Conservation (phyloP, 1,140 invertebrate species). For the Hormaphis cornu region DNA sequence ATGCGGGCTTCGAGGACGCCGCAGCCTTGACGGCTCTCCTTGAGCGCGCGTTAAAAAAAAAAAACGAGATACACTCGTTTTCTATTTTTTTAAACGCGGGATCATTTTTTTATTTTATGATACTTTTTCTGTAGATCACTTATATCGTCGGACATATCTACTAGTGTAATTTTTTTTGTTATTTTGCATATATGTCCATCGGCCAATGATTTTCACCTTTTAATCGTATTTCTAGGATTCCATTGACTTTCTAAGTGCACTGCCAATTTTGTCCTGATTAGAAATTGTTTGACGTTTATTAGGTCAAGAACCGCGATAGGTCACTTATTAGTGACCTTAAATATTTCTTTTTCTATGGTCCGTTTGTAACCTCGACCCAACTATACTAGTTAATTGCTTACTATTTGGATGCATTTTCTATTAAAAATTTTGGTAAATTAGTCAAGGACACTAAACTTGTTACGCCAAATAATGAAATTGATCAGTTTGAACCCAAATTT, state of each 20-base stretch:
- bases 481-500: not conserved
- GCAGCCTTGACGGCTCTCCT: slow-evolving; percentile 11
- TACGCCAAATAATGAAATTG: slow-evolving; percentile 4
- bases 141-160: too few relatives aligned
- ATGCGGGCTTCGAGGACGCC: slow-evolving; percentile 5
- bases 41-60: not conserved
- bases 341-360: not conserved
- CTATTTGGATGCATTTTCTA: slow-evolving; percentile 12
- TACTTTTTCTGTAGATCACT: too few relatives aligned
- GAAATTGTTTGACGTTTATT: too few relatives aligned
- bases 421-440: slow-evolving; percentile 11
- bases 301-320: too few relatives aligned
- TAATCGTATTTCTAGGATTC: not conserved
- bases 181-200: too few relatives aligned
- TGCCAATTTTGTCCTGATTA: not conserved
- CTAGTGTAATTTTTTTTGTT: too few relatives aligned
- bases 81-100: too few relatives aligned
- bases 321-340: too few relatives aligned
- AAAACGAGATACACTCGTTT: not conserved
- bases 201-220: not conserved
- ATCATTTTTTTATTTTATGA: too few relatives aligned
- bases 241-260: not conserved
- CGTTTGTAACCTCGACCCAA: slow-evolving; percentile 9
- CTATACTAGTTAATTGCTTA: not conserved
- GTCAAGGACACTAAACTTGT: slow-evolving; percentile 13